These are phyloP conservation scores for Callaeas wilsoni DNA, from an alignment of 2,113 vertebrate species.

Conservation along the genomic window DNA sequence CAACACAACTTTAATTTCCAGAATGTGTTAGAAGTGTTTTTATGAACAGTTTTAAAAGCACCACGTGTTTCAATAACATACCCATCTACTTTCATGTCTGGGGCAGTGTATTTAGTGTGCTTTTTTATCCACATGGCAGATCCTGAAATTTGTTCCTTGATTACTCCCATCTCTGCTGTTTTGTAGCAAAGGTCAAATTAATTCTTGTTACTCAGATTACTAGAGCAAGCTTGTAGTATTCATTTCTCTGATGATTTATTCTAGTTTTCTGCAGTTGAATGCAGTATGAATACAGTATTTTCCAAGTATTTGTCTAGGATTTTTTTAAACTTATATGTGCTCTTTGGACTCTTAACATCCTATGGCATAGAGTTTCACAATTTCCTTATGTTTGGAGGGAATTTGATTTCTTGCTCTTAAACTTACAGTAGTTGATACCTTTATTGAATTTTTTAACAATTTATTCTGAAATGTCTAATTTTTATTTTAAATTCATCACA, in stretches of 20 bases:
- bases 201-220: not conserved
- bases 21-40: not conserved
- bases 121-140: not conserved
- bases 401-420: not conserved
- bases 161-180: not conserved
- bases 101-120: not conserved
- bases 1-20: not conserved
- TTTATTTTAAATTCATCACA: not conserved
- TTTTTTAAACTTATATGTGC: not conserved
- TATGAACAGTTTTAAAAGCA: not conserved
- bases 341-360: not conserved
- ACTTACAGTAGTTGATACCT: not conserved
- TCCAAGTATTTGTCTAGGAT: not conserved
- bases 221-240: not conserved
- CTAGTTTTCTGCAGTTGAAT: not conserved
- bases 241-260: not conserved
- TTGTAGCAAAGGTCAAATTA: not conserved
- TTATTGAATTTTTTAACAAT: accelerated
- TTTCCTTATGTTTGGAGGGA: not conserved
- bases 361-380: not conserved
- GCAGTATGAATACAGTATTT: not conserved
- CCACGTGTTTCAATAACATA: not conserved
- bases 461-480: not conserved
- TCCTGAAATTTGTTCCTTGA: not conserved
- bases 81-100: not conserved